Conservation (phyloP, 2,797 vertebrate genomes). For the Taenioides sp. region DNA sequence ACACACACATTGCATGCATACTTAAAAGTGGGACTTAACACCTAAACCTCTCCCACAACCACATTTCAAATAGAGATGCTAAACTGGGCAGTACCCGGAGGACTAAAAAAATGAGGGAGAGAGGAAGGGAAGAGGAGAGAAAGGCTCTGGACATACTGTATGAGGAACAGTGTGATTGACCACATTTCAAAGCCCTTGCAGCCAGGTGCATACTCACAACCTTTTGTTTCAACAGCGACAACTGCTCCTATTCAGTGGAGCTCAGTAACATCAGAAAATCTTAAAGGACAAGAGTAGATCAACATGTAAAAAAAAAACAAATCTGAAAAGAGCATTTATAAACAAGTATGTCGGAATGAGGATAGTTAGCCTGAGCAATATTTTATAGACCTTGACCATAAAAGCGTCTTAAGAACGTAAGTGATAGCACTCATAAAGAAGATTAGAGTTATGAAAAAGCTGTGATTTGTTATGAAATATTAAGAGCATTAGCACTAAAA, state of each 20-base stretch:
- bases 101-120: too few relatives aligned
- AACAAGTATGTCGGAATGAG: neutral
- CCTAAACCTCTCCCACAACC: too few relatives aligned
- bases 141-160: too few relatives aligned
- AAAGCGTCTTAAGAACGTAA: neutral
- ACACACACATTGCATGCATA: too few relatives aligned
- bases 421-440: neutral
- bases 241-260: neutral
- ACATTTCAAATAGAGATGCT: too few relatives aligned
- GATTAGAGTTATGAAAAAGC: neutral
- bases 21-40: too few relatives aligned
- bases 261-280: neutral
- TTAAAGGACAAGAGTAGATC: neutral
- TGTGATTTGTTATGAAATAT: neutral
- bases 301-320: neutral
- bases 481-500: constrained; percentile 3
- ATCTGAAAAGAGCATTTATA: neutral
- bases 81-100: too few relatives aligned
- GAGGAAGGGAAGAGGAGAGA: too few relatives aligned
- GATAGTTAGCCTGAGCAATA: neutral
- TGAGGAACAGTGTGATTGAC: too few relatives aligned
- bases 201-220: neutral
- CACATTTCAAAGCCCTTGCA: too few relatives aligned
- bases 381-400: neutral
- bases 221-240: neutral